A percentile compares a stretch with the other conserved stretches of the same genome.
These are phyloP conservation scores for Acanthiza pusilla DNA, from an alignment of 2,797 vertebrate species.

Conservation along the genomic window DNA sequence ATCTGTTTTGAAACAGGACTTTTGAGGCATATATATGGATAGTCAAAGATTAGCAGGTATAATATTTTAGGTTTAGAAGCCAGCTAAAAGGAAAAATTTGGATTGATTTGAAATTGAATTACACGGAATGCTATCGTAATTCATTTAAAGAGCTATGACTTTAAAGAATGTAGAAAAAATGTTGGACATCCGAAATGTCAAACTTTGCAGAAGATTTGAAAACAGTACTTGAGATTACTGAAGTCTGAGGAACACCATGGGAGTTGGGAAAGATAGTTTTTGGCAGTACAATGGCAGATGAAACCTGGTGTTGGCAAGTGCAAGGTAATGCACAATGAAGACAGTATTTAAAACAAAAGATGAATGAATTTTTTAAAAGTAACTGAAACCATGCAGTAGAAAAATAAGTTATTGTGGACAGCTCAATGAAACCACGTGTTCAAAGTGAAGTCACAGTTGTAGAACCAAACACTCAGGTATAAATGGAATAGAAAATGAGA, in stretches of 20 bases:
- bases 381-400: not conserved
- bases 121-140: not conserved
- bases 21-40: not conserved
- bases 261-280: not conserved
- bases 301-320: not conserved
- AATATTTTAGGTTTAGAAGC: not conserved
- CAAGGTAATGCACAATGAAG: not conserved
- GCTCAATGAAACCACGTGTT: conserved; percentile 59
- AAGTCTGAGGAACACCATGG: not conserved
- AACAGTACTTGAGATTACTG: not conserved
- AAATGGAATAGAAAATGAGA: not conserved
- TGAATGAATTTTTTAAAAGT: not conserved
- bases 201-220: not conserved
- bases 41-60: not conserved
- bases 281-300: not conserved
- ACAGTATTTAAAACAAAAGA: not conserved
- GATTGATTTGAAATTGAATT: not conserved
- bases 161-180: not conserved
- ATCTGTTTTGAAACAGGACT: not conserved
- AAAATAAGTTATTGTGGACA: conserved; percentile 62
- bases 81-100: not conserved
- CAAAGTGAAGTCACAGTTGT: conserved; percentile 2
- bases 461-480: not conserved
- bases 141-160: not conserved
- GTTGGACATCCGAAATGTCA: not conserved